These are phyloP conservation scores for Lamprotornis superbus DNA, from an alignment of 2,113 vertebrate genomes.

Conservation along the genomic window DNA sequence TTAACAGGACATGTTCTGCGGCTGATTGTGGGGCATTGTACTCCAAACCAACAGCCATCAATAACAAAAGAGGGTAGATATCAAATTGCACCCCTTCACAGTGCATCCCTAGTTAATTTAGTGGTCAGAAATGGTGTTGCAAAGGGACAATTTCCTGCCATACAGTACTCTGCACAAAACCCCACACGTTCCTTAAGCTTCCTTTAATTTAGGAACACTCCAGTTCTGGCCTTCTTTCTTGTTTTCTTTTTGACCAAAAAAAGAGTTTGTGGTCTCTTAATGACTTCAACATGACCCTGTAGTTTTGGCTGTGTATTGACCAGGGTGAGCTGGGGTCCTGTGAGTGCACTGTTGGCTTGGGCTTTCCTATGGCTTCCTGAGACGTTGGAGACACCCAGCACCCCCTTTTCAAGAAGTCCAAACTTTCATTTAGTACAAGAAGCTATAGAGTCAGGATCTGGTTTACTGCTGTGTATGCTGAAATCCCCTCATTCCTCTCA, in stretches of 20 bases:
- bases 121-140: not conserved
- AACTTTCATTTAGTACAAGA: not conserved
- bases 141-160: not conserved
- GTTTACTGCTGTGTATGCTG: not conserved
- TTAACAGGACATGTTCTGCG: not conserved
- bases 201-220: not conserved
- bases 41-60: not conserved
- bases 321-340: not conserved
- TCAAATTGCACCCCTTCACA: not conserved
- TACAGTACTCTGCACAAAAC: not conserved
- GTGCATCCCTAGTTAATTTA: not conserved
- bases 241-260: not conserved
- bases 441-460: not conserved
- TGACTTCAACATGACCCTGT: not conserved
- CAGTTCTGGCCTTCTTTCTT: not conserved
- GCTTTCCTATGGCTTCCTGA: not conserved
- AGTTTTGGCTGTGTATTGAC: rapidly evolving
- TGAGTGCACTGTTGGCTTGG: rapidly evolving
- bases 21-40: not conserved
- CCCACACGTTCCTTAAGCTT: not conserved
- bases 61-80: not conserved
- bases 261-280: not conserved
- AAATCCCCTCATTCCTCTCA: not conserved
- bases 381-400: not conserved
- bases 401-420: not conserved